Evolutionary conservation across 2,797 vertebrate genomes (phyloP), one percentile per base, ranked within the genome.

Genomic region (Cossypha dichroa): DNA sequence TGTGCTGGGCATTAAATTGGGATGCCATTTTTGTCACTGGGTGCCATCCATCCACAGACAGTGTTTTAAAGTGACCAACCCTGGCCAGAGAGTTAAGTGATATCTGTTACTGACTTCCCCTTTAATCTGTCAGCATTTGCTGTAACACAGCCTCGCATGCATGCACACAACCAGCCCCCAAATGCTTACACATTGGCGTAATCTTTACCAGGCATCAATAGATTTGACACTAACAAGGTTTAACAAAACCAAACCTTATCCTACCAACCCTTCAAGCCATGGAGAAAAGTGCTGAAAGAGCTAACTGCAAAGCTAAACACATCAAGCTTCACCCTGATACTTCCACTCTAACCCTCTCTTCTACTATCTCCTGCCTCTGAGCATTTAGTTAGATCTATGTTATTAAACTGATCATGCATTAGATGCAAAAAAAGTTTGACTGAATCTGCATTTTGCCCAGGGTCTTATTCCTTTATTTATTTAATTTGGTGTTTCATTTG

Each of bases 391-490:
- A 64, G 21, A 75, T 80, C 28, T 76, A 52, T 34, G 59, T 90
- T 92, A 84, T 76, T 91, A 93, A 93, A 93, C 45, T 40, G 67
- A 88, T 93, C 58, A 45, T 87, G 85, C 73, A 58, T 69, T 45
- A 54, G 46, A 90, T 90, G 64, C 43, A 82, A 94, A 92, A 94
- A 88, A 79, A 40, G 72, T 85, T 91, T 78, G 77, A 88, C 74
- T 87, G 69, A 91, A 94, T 90, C 54, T 60, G 77, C 79, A 90
- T 92, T 92, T 92, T 96, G 74, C 85, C 64, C 0, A 2, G 60
- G 66, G 74, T 52, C 67, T 87, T 73, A 16, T 31, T 79, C 8
- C 63, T 73, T 87, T 90, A 56, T 94, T 94, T 90, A 90, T 95
- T 93, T 87, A 41, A 67, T 78, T 87, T 58, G 40, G 46, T 25